These are phyloP conservation scores for Dichetophora obliterata DNA, from an alignment of 2,888 invertebrate species.

Conservation along the genomic window DNA sequence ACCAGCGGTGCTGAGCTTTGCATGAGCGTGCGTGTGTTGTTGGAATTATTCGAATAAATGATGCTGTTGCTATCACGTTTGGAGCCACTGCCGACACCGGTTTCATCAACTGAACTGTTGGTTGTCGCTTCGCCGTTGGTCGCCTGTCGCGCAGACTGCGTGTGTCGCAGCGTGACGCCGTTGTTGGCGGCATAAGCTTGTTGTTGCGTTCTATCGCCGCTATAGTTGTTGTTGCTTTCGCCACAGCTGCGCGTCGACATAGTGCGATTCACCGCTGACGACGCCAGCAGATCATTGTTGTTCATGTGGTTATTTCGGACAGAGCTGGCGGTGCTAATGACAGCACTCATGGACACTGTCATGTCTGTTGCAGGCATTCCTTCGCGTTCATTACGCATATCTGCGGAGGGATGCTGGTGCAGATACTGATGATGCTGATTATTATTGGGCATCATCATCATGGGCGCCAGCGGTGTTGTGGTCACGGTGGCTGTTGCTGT, in stretches of 20 bases:
- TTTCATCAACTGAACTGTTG: constrained; percentile 37
- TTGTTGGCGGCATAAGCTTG: constrained; percentile 49
- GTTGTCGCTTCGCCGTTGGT: constrained; percentile 42
- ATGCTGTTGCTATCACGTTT: constrained; percentile 67
- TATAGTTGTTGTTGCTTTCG: constrained; percentile 58
- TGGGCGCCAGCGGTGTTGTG: constrained; percentile 63
- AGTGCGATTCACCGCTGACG: constrained; percentile 56
- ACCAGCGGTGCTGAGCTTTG: constrained; percentile 68
- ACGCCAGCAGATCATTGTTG: constrained; percentile 13
- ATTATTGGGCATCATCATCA: constrained; percentile 53
- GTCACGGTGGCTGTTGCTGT: constrained; percentile 62
- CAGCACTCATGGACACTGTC: not conserved
- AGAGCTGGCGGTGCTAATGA: not conserved
- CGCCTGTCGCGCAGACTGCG: constrained; percentile 63
- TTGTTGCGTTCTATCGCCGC: constrained; percentile 43
- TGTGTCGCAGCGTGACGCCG: constrained; percentile 60
- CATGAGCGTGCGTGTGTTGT: constrained; percentile 68
- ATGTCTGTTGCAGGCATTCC: constrained; percentile 45
- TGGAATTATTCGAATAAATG: constrained; percentile 69
- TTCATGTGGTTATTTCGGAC: constrained; percentile 49
- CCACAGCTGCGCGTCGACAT: constrained; percentile 65
- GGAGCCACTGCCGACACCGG: constrained; percentile 54
- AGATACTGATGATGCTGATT: constrained; percentile 47
- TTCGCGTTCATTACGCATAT: constrained; percentile 56
- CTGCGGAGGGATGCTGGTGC: constrained; percentile 47